Evolutionary conservation across 1,140 invertebrate genomes (phyloP).

Genomic region (Apis mellifera): Amel_HAv3.1 CM009931.2:23951501-23952000

Average conservation of each 20-base stretch:
- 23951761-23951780: neutral
- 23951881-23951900: neutral
- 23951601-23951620: neutral
- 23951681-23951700: constrained; percentile 22
- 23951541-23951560: constrained; percentile 29
- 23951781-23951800: neutral
- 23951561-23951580: constrained; percentile 6
- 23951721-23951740: neutral
- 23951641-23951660: constrained; percentile 19
- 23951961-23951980: too few species aligned
- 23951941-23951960: neutral
- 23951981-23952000: too few species aligned
- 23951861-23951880: neutral
- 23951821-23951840: neutral
- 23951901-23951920: neutral
- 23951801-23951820: neutral
- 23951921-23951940: neutral
- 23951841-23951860: constrained; percentile 1
- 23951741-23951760: neutral
- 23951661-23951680: constrained; percentile 22
- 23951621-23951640: constrained; percentile 15
- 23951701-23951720: neutral
- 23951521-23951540: too few species aligned
- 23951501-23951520: constrained; percentile 8
- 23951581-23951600: constrained; percentile 13